phyloP scores from a whole-genome alignment of 1,140 invertebrate species.

The Brachionus rubens region DNA sequence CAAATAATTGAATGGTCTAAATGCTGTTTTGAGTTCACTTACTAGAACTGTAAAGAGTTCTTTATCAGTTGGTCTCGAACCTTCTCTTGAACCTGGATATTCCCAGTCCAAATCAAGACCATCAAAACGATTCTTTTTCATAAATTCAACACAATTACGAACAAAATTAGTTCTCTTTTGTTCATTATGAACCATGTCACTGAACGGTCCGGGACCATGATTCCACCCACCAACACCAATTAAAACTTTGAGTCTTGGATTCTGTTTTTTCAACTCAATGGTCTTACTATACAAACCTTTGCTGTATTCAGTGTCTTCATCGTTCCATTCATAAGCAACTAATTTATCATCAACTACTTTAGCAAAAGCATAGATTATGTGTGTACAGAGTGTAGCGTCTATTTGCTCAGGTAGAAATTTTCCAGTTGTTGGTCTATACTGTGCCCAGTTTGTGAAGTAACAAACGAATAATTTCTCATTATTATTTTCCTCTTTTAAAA shows the following conservation, averaged over 20 bases:
- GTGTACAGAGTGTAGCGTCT: conserved; percentile 79
- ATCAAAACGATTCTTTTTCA: conserved; percentile 61
- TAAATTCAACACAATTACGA: conserved; percentile 47
- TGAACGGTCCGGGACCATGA: conserved; percentile 68
- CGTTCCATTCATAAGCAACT: conserved; percentile 76
- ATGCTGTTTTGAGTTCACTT: conserved; percentile 47
- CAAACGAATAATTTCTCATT: conserved; percentile 65
- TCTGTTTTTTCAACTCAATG: conserved; percentile 52
- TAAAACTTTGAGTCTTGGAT: conserved; percentile 69
- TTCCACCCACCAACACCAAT: conserved; percentile 86
- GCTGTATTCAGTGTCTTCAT: conserved; percentile 63
- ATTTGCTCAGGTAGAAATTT: conserved; percentile 82
- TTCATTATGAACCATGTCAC: conserved; percentile 76
- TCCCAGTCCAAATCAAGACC: conserved; percentile 52
- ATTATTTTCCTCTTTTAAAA: no score
- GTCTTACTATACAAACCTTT: background rate
- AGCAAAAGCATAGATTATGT: conserved; percentile 89
- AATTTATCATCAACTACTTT: conserved; percentile 72
- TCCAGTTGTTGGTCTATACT: conserved; percentile 77
- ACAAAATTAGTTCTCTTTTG: background rate
- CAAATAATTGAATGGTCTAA: conserved; percentile 57
- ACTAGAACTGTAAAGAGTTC: background rate
- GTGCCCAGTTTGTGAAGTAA: conserved; percentile 89
- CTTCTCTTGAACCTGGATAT: conserved; percentile 49
- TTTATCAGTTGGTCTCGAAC: conserved; percentile 48